Evolutionary conservation across 2,113 vertebrate genomes (phyloP).

Genomic region (Scomber colias): DNA sequence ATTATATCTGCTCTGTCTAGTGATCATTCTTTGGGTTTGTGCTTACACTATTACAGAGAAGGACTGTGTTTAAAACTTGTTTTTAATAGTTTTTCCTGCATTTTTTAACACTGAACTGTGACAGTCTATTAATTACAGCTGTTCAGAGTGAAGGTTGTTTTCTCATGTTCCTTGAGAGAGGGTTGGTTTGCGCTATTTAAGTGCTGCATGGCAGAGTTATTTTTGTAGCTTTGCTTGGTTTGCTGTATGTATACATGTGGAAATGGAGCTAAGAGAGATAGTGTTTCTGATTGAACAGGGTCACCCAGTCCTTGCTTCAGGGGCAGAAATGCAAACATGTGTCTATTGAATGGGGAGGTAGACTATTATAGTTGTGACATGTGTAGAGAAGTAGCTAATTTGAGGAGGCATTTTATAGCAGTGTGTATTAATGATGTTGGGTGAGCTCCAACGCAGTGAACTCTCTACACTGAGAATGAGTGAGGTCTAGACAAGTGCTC

Average conservation of each 20-base stretch:
- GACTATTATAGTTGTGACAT: constrained; percentile 46
- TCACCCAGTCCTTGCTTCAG: constrained; percentile 59
- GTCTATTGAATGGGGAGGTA: constrained; percentile 39
- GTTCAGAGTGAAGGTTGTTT: constrained; percentile 20
- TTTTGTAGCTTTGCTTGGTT: constrained; percentile 57
- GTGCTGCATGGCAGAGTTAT: constrained; percentile 44
- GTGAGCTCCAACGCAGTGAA: constrained; percentile 34
- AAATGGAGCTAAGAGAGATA: constrained; percentile 33
- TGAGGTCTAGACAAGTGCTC: constrained; percentile 25
- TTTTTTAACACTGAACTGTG: constrained; percentile 17
- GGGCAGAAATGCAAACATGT: constrained; percentile 49
- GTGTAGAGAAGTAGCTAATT: constrained; percentile 53
- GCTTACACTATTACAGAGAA: not conserved
- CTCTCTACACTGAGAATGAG: constrained; percentile 36
- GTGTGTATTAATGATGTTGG: constrained; percentile 55
- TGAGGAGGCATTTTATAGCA: constrained; percentile 53
- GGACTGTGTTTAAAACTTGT: not conserved
- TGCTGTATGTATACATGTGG: constrained; percentile 58
- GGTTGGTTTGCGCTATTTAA: constrained; percentile 20
- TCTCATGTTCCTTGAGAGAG: constrained; percentile 48
- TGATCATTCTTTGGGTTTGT: not conserved
- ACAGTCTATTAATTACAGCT: constrained; percentile 29
- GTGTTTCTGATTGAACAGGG: constrained; percentile 54
- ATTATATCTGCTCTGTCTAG: not conserved
- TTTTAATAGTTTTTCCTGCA: constrained; percentile 34